Base-by-base conservation (phyloP, 1,140 invertebrate genomes). In the Ptiloglossa arizonensis region DNA sequence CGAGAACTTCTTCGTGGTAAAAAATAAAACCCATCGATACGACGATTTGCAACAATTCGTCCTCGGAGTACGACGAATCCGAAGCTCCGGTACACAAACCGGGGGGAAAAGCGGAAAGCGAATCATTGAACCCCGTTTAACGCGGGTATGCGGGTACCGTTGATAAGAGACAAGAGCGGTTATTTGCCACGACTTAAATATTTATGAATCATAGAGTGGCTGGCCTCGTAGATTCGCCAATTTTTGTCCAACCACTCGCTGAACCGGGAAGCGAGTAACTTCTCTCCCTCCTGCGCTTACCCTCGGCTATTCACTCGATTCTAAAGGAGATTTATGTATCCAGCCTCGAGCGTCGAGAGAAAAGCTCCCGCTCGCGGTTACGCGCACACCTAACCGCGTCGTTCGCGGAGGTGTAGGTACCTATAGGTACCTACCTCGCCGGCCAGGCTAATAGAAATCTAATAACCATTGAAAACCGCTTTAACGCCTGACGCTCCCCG, bases 321-420 rank as follows among this genome's bases (percentile, higher is more conserved):
- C 66, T 75, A 71, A 69, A 78, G 80, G 75, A 82, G 84, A 86
- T 86, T 86, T 86, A 86, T 85, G 84, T 38, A 60, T 56, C 56
- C 66, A 74, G 59, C 54, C 69, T n/a, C 17, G 38, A 29, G 35
- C 44, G 50, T 15, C 29, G 15, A 69, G 59, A 77, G 78, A 83
- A 69, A 80, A 70, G 57, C 74, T 57, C 72, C 60, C 38, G 75
- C 24, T 71, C 8, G 63, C 64, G 44, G 38, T 56, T 52, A 79
- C 50, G 48, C 57, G 52, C 24, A 32, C 17, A 35, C 59, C 19
- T 38, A 24, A 22, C 17, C 35, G 29, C 50, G 54, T 54, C 44
- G 22, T 38, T 56, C 60, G 35, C 71, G 32, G 32, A 62, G 70
- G 41, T 74, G 54, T 54, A 19, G n/a, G 27, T 22, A n/a, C 29